These are phyloP conservation scores for Cosmopolites sordidus DNA, from an alignment of 2,888 invertebrate genomes.

Conservation along the genomic window DNA sequence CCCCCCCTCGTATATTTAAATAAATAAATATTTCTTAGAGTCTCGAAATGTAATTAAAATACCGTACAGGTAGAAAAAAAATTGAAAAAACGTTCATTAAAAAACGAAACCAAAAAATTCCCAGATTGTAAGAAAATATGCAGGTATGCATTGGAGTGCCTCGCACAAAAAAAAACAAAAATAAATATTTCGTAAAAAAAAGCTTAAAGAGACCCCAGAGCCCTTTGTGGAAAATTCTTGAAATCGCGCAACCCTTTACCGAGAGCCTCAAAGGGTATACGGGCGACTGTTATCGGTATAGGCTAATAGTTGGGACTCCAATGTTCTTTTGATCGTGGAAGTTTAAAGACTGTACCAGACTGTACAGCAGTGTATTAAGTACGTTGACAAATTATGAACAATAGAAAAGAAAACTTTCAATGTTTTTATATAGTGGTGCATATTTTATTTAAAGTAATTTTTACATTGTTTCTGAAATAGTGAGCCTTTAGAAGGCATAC, in stretches of 20 bases:
- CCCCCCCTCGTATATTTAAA: no score
- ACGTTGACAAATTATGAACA: no score
- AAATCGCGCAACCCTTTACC: slow-evolving; percentile 4
- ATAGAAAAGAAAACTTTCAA: no score
- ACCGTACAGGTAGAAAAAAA: no score
- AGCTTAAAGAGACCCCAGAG: slow-evolving; percentile 16
- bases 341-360: slow-evolving; percentile 4
- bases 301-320: slow-evolving; percentile 19
- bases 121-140: slow-evolving; percentile 6
- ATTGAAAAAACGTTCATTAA: no score
- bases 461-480: no score
- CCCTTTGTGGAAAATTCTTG: slow-evolving; percentile 15
- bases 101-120: no score
- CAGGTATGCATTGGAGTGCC: slow-evolving; percentile 2
- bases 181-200: slow-evolving; percentile 2
- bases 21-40: no score
- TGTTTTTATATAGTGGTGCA: no score
- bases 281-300: slow-evolving; percentile 23
- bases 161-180: slow-evolving; percentile 2
- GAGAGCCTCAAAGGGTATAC: slow-evolving; percentile 19
- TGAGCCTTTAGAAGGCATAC: no score
- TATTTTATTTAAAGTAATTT: no score
- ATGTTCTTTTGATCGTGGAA: slow-evolving; percentile 17
- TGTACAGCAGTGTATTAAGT: background rate
- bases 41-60: no score